Base-by-base conservation (phyloP, 1,140 invertebrate genomes). In the Orussus abietinus region DNA sequence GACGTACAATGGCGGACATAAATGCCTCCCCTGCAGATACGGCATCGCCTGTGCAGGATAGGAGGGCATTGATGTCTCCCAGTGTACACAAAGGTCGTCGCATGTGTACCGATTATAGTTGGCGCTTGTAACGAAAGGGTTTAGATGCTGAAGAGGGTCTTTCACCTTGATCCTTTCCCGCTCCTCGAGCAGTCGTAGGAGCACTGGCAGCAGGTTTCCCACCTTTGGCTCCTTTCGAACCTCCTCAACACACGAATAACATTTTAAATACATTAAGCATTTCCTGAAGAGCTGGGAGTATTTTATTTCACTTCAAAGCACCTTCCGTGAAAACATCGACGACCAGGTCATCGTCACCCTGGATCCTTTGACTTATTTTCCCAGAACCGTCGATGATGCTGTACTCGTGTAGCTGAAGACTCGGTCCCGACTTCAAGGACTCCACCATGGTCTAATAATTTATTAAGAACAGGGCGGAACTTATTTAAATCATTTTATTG, bases 401-500 rank as follows among this genome's bases (percentile, higher is more conserved):
- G 11, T 53, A 55, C 10, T 61, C 54, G 1, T 61, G 46, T 7
- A 61, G 38, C 5, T 50, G 40, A 12, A 55, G 12, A 41, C 22
- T 25, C 19, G 56, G 45, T n/a, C 51, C 52, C 1, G 33, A 4
- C 31, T 52, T 55, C 5, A 51, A 14, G 1, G 46, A 46, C 7
- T 31, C 42, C 17, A 59, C 44, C 33, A 59, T 47, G 2, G 45
- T 48, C 59, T 63, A n/a, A n/a, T n/a, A n/a, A n/a, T n/a, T n/a
- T n/a, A n/a, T n/a, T n/a, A n/a, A n/a, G n/a, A n/a, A n/a, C n/a
- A n/a, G n/a, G n/a, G 17, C 7, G 37, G 21, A 9, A 43, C 19
- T n/a, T 1, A 14, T 35, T 15, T 25, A 6, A 11, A 12, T 6
- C 9, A 26, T 20, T 2, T 15, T 34, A 12, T 7, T 5, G 19